These are phyloP conservation scores for Pandemis heparana DNA, from an alignment of 2,888 invertebrate species.

Conservation along the genomic window DNA sequence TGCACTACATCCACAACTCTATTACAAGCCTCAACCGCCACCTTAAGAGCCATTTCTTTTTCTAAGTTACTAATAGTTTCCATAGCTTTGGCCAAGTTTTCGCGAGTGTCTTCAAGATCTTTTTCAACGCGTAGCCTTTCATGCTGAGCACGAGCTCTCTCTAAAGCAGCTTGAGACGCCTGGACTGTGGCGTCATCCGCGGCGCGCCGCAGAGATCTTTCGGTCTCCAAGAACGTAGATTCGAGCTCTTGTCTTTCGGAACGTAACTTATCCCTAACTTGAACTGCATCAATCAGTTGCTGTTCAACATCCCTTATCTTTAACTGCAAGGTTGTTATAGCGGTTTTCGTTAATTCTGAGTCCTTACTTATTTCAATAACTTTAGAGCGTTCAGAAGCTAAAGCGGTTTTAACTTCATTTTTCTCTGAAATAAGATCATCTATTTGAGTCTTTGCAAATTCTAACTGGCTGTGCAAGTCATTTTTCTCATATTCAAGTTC, in stretches of 20 bases:
- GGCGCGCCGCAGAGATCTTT: slow-evolving; percentile 87
- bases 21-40: slow-evolving; percentile 63
- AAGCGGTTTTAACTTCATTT: slow-evolving; percentile 59
- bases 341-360: slow-evolving; percentile 60
- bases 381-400: slow-evolving; percentile 60
- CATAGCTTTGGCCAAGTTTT: slow-evolving; percentile 69
- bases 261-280: slow-evolving; percentile 65
- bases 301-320: slow-evolving; percentile 68
- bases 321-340: slow-evolving; percentile 59
- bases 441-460: slow-evolving; percentile 66
- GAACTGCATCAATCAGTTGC: slow-evolving; percentile 61
- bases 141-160: slow-evolving; percentile 90
- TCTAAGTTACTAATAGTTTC: slow-evolving; percentile 73
- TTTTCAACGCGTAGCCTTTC: slow-evolving; percentile 89
- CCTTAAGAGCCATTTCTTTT: slow-evolving; percentile 78
- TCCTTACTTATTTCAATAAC: slow-evolving; percentile 61
- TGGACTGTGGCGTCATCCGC: slow-evolving; percentile 90
- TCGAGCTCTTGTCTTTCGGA: slow-evolving; percentile 75
- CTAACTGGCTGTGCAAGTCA: slow-evolving; percentile 77
- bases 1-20: slow-evolving; percentile 63
- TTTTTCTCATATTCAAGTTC: slow-evolving; percentile 68
- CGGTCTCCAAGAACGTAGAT: slow-evolving; percentile 75
- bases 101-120: slow-evolving; percentile 85
- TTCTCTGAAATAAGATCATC: slow-evolving; percentile 65
- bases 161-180: slow-evolving; percentile 90